phyloP scores from a whole-genome alignment of 2,797 vertebrate genomes.

The Sciaenops ocellatus region DNA sequence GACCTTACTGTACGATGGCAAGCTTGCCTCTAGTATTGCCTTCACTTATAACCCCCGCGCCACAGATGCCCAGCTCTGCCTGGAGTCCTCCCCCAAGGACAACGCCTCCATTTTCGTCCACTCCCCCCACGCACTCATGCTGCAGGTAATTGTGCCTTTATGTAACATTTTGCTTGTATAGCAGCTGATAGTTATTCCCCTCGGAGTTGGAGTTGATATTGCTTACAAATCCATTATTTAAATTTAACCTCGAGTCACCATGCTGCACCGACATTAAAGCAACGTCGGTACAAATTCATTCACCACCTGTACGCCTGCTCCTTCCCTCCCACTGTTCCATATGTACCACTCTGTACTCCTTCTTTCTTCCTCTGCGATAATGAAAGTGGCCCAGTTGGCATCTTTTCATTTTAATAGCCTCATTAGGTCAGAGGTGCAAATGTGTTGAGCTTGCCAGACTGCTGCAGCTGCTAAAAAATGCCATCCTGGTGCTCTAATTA shows the following conservation, averaged over 20 bases:
- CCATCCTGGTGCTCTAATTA: constrained; percentile 46
- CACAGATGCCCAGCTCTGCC: constrained; percentile 98
- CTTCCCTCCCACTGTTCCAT: constrained; percentile 32
- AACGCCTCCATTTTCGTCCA: constrained; percentile 97
- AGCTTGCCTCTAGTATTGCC: constrained; percentile 92
- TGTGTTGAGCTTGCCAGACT: constrained; percentile 43
- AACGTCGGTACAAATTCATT: constrained; percentile 29
- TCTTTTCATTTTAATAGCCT: constrained; percentile 67
- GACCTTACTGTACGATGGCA: constrained; percentile 95
- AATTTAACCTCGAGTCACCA: constrained; percentile 22
- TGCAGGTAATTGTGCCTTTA: constrained; percentile 89
- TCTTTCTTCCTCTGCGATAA: constrained; percentile 35
- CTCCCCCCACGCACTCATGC: constrained; percentile 98
- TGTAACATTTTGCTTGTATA: not conserved
- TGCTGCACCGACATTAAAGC: constrained; percentile 32
- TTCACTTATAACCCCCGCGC: constrained; percentile 97
- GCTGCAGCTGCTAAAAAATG: constrained; percentile 64
- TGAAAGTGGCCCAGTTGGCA: constrained; percentile 58
- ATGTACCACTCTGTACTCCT: constrained; percentile 23
- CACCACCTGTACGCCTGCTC: constrained; percentile 31
- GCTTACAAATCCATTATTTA: not conserved
- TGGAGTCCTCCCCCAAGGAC: constrained; percentile 98
- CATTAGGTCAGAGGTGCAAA: constrained; percentile 68
- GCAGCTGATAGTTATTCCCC: not conserved
- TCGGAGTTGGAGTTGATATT: constrained; percentile 3